Conservation (phyloP, 1,140 invertebrate genomes). For the Oppia nitens region DNA sequence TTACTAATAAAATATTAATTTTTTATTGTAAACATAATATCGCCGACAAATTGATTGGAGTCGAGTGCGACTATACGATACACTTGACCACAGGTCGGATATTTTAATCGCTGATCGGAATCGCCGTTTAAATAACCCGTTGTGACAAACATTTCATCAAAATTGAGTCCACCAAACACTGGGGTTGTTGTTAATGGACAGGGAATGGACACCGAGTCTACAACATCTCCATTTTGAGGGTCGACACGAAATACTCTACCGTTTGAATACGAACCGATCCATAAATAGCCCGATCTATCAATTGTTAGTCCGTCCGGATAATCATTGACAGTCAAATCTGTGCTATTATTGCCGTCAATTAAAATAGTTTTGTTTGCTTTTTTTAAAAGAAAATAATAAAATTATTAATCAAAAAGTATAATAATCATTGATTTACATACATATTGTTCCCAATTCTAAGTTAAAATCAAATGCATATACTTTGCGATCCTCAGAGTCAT, state of each 20-base stretch:
- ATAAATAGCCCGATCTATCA: conserved; percentile 49
- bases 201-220: not conserved
- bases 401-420: not conserved
- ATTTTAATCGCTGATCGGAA: conserved; percentile 34
- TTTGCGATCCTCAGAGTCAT: conserved; percentile 29
- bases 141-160: conserved; percentile 58
- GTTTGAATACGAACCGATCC: conserved; percentile 47
- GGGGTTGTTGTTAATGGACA: conserved; percentile 39
- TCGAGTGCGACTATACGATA: not conserved
- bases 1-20: too few species aligned
- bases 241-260: conserved; percentile 27
- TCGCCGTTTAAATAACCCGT: conserved; percentile 34
- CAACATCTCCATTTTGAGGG: conserved; percentile 22
- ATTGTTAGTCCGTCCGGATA: conserved; percentile 57
- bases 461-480: conserved; percentile 52
- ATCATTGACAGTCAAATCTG: conserved; percentile 8
- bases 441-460: conserved; percentile 42
- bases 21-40: too few species aligned
- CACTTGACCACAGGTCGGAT: conserved; percentile 42
- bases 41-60: too few species aligned
- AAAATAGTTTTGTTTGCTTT: conserved; percentile 28
- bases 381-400: conserved; percentile 18
- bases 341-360: conserved; percentile 27
- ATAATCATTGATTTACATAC: conserved; percentile 21
- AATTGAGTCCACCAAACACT: conserved; percentile 54